These are phyloP conservation scores for Epistrophe grossulariae DNA, from an alignment of 2,888 invertebrate species.

Conservation along the genomic window DNA sequence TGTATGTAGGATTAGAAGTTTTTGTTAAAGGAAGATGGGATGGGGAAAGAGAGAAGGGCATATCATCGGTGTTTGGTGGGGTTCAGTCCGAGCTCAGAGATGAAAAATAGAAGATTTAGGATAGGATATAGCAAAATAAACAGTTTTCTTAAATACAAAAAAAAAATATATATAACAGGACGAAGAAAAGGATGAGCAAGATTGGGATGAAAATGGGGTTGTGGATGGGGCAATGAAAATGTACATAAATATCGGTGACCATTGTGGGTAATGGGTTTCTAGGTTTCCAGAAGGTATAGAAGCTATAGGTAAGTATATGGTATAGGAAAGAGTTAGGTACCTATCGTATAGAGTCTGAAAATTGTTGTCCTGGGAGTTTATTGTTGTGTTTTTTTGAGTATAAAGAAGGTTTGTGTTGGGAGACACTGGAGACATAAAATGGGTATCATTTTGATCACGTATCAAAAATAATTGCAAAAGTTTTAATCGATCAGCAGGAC, in stretches of 20 bases:
- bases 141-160: slow-evolving; percentile 47
- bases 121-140: slow-evolving; percentile 73
- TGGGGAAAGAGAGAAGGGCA: background rate
- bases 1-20: slow-evolving; percentile 34
- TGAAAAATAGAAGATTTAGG: slow-evolving; percentile 72
- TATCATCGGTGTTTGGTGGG: slow-evolving; percentile 30
- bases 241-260: slow-evolving; percentile 75
- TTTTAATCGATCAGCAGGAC: slow-evolving; percentile 69
- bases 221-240: slow-evolving; percentile 63
- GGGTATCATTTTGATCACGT: slow-evolving; percentile 62
- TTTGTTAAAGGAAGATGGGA: background rate
- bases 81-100: slow-evolving; percentile 66
- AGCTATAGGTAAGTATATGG: background rate
- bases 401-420: background rate
- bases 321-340: no score
- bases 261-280: slow-evolving; percentile 72
- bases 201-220: background rate
- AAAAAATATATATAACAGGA: background rate
- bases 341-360: slow-evolving; percentile 3
- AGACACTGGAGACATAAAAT: slow-evolving; percentile 4
- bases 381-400: background rate
- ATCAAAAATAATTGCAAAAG: slow-evolving; percentile 65
- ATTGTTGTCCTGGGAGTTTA: slow-evolving; percentile 41
- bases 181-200: slow-evolving; percentile 19
- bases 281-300: slow-evolving; percentile 34